A percentile compares a stretch with the other conserved stretches of the same genome.
Evolutionary conservation across 92 coral and sea anemone genomes (phyloP).

Genomic region (Plumapathes pennacea): DNA sequence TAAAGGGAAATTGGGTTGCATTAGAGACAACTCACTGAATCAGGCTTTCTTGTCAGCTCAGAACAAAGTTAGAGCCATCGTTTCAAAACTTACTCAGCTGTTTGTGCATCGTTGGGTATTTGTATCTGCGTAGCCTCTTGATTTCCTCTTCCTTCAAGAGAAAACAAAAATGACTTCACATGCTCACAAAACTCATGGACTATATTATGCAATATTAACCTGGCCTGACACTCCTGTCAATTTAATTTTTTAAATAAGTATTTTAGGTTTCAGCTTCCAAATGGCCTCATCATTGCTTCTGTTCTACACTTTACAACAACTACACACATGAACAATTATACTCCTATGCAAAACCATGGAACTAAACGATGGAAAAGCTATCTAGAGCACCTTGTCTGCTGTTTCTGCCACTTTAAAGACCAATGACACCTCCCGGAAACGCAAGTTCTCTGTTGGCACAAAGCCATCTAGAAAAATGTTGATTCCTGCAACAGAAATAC

Average conservation of each 20-base stretch:
- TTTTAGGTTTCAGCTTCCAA: no score
- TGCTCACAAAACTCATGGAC: background rate
- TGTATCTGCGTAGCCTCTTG: constrained; percentile 72
- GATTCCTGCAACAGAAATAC: constrained; percentile 67
- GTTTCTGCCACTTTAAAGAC: constrained; percentile 98
- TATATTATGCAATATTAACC: background rate
- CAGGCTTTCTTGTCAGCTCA: background rate
- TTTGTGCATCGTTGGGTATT: constrained; percentile 86
- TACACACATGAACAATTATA: no score
- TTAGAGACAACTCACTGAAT: background rate
- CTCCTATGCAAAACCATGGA: no score
- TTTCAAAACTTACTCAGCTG: constrained; percentile 65
- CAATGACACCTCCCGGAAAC: constrained; percentile 89
- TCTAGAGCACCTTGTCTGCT: constrained; percentile 82
- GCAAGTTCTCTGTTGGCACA: constrained; percentile 97
- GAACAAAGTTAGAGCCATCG: background rate
- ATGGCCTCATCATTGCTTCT: no score
- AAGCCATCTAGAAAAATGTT: constrained; percentile 97
- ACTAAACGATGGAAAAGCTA: background rate
- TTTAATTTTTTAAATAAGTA: no score
- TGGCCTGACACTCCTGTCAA: no score
- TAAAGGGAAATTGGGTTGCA: background rate
- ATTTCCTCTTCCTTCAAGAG: constrained; percentile 86
- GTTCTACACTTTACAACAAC: no score
- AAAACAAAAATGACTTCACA: background rate